Evolutionary conservation across 2,797 vertebrate species (phyloP), one percentile per base, ranked within the genome.

Genomic region (Sparus aurata): DNA sequence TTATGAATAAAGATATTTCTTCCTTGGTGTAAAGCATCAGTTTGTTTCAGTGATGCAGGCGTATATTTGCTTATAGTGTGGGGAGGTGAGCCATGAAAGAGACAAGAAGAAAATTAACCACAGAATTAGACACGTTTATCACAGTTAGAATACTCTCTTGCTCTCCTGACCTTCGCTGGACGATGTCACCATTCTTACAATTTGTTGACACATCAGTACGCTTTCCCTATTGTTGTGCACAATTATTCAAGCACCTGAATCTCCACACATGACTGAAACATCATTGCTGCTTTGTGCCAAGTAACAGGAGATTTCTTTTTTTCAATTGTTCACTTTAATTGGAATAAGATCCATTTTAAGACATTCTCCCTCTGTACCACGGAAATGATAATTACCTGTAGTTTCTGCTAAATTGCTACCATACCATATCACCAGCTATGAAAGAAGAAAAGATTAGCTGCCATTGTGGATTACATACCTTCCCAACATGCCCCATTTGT

Each of bases 401-500:
- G 63, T 70, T 64, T 54, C 22, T 47, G 49, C 34, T 45, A 18
- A 49, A 62, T n/a, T 63, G 22, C 30, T 45, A n/a, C 30, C 50
- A 23, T 23, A 27, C 8, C 7, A 63, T 22, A 50, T 38, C 25
- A 30, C 12, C 15, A 22, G 17, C 30, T 57, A 27, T 47, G 22
- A 25, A 75, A 57, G 57, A 22, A 30, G 20, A 45, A 68, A 2
- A 70, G 46, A 84, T 63, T 53, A 22, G 50, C n/a, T 1, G 8
- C 72, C n/a, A 46, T 69, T 17, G 22, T 9, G 13, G 25, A 30
- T 72, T 69, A 73, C 54, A 22, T 59, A 65, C 20, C 16, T 38
- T 77, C 38, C 18, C 17, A 47, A 60, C 47, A 47, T 46, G 34
- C 12, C 8, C 45, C 38, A 8, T 57, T 62, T n/a, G 45, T 27